These are phyloP conservation scores for Oreortyx pictus DNA, from an alignment of 2,797 vertebrate genomes.

Conservation along the genomic window DNA sequence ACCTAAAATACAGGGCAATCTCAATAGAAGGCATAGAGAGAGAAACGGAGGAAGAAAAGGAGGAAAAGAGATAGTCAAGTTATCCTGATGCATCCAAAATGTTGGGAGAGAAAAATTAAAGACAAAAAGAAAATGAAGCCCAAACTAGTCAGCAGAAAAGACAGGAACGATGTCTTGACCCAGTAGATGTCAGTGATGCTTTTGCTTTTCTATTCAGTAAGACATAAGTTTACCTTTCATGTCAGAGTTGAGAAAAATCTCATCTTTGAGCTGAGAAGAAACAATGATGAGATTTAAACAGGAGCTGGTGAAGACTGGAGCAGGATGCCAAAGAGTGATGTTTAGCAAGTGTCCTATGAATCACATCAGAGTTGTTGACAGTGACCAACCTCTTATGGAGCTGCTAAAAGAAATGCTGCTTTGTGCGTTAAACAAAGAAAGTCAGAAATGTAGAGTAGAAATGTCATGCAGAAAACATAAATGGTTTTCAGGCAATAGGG, in stretches of 20 bases:
- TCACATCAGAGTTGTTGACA: background rate
- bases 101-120: background rate
- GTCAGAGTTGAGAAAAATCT: background rate
- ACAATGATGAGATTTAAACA: background rate
- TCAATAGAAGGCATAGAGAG: background rate
- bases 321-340: background rate
- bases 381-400: background rate
- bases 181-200: background rate
- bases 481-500: background rate
- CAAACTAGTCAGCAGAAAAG: background rate
- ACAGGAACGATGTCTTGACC: background rate
- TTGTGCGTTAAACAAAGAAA: conserved; percentile 23
- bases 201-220: background rate
- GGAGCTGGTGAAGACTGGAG: background rate
- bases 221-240: background rate
- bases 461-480: conserved; percentile 3
- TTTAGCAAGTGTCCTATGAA: background rate
- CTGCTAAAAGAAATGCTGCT: conserved; percentile 7
- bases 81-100: background rate
- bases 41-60: background rate
- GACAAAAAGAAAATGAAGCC: background rate
- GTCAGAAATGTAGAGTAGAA: background rate
- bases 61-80: background rate
- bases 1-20: background rate
- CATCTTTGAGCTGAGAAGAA: background rate